These are phyloP conservation scores for Dunckerocampus dactyliophorus DNA, from an alignment of 2,113 vertebrate species.

Conservation along the genomic window DNA sequence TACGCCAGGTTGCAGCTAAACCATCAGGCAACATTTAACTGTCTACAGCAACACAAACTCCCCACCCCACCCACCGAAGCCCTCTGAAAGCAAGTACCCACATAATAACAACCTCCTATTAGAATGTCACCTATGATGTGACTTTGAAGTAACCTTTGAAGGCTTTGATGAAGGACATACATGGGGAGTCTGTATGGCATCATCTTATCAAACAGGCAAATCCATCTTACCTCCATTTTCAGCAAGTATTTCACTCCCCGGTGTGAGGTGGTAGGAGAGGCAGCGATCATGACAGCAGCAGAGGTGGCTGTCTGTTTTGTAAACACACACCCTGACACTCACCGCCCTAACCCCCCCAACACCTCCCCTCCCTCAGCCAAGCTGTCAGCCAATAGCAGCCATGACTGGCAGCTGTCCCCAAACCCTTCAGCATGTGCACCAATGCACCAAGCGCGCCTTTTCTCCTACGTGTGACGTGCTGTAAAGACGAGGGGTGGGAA, in stretches of 20 bases:
- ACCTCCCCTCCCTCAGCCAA: slow-evolving; percentile 15
- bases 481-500: no score
- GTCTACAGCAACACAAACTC: slow-evolving; percentile 11
- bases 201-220: background rate
- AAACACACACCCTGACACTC: slow-evolving; percentile 56
- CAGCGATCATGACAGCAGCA: slow-evolving; percentile 35
- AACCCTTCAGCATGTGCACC: slow-evolving; percentile 25
- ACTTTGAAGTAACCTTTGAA: background rate
- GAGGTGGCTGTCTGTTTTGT: slow-evolving; percentile 51
- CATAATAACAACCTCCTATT: background rate
- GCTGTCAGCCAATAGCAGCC: slow-evolving; percentile 50
- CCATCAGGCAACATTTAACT: slow-evolving; percentile 11
- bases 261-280: slow-evolving; percentile 11
- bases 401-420: slow-evolving; percentile 41
- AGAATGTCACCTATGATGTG: background rate
- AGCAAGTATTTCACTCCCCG: slow-evolving; percentile 6
- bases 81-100: slow-evolving; percentile 27
- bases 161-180: no score
- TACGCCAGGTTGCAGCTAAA: background rate
- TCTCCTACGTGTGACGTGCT: background rate
- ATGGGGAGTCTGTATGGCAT: no score
- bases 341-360: slow-evolving; percentile 8
- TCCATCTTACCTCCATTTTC: slow-evolving; percentile 59
- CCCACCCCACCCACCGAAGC: background rate
- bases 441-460: background rate